These are phyloP conservation scores for Prinia subflava DNA, from an alignment of 2,113 vertebrate species.

Conservation along the genomic window DNA sequence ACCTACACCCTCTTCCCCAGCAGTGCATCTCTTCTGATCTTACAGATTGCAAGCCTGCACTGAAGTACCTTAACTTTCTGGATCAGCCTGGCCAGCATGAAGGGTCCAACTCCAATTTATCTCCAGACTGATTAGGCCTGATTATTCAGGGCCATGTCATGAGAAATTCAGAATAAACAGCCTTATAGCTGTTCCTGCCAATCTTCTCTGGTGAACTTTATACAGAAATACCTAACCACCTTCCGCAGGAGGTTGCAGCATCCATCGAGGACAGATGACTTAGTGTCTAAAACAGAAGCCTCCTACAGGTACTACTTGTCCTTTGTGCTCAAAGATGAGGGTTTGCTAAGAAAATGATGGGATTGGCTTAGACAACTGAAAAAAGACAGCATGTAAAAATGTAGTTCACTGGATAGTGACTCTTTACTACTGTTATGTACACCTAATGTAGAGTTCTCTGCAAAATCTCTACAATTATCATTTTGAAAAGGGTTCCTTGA, in stretches of 20 bases:
- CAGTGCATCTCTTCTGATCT: background rate
- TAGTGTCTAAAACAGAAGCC: background rate
- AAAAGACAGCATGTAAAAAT: background rate
- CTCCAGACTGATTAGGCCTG: background rate
- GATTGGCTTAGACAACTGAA: background rate
- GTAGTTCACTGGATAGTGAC: background rate
- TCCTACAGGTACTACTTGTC: background rate
- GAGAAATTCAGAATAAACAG: background rate
- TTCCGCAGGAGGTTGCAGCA: background rate
- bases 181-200: background rate
- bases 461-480: background rate
- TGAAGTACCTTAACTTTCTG: background rate
- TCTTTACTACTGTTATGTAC: background rate
- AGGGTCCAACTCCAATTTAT: background rate
- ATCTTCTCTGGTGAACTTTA: background rate
- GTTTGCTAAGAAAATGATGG: background rate
- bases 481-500: background rate
- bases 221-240: background rate
- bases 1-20: background rate
- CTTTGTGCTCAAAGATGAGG: background rate
- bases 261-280: background rate
- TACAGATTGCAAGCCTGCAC: background rate
- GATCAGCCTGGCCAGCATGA: background rate
- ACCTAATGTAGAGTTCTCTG: background rate
- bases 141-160: background rate